Base-by-base conservation (phyloP, 92 coral and sea anemone species). In the Parazoanthus atlanticus region DNA sequence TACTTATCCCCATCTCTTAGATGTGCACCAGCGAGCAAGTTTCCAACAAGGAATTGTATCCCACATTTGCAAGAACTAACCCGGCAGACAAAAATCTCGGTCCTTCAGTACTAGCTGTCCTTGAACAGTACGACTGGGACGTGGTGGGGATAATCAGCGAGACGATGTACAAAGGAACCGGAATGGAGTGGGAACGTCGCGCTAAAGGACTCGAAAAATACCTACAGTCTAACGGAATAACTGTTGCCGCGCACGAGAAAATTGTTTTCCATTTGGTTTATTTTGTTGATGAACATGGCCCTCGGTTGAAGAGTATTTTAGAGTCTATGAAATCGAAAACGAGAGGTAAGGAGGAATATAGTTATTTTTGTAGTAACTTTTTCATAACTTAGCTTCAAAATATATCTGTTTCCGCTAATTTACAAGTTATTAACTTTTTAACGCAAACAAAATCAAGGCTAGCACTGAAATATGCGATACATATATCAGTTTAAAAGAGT, bases 61-160 rank as follows among this genome's bases (percentile, higher is more conserved):
- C 95, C 29, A 97, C 99, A 21, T 97, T 97, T 52, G 99, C 98
- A 12, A 94, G 99, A 33, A 97, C 99, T 16, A 94, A 90, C 36
- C 95, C 95, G 31, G 97, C 93, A 33, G 98, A 94, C 84, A 94
- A 93, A 8, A 90, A 93, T 65, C 78, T 97, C 29, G 96, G 95
- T 1, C 94, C 95, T 30, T 94, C 98, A 21, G 95, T 97, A n/a
- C 86, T 90, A 84, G 96, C 95, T 72, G 73, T 95, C 21, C 76
- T 95, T 86, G 86, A 94, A 56, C 85, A 89, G 71, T 95, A 89
- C 85, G 61, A 91, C 6, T 97, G 99, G 99, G 86, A 90, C 74
- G 28, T 64, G 30, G 97, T 94, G 29, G 98, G 92, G 9, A 93
- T 97, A 47, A 89, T 94, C 58, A 91, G 96, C 75, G 98, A 97